Percentiles rank a stretch among this genome's conserved stretches.
Conservation (phyloP, 2,797 vertebrate species). For the Simalia tracyae region DNA sequence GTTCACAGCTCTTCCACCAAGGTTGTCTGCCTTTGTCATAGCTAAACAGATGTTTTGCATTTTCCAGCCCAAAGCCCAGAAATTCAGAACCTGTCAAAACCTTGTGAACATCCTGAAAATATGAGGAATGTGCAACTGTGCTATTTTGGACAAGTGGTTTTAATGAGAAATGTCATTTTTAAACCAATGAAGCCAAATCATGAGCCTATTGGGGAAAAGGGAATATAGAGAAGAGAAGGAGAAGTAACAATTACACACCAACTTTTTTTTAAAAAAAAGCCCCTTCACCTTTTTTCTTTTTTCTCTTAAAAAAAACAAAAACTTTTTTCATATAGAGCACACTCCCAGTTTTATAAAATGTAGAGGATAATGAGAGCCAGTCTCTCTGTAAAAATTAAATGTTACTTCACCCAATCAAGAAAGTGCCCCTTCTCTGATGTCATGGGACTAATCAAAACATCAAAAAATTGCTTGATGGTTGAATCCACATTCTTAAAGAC, state of each 20-base stretch:
- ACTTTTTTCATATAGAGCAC: background rate
- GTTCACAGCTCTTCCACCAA: too few species aligned
- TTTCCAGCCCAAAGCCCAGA: too few species aligned
- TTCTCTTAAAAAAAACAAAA: background rate
- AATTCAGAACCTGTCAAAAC: too few species aligned
- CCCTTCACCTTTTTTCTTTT: background rate
- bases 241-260: background rate
- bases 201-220: background rate
- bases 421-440: background rate
- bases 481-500: background rate
- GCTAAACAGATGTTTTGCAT: too few species aligned
- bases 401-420: background rate
- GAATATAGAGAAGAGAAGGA: background rate
- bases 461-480: background rate
- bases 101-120: too few species aligned
- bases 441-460: background rate
- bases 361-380: background rate
- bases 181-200: background rate
- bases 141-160: too few species aligned
- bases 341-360: background rate
- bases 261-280: background rate
- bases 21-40: too few species aligned
- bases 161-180: too few species aligned
- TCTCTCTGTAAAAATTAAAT: background rate
- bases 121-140: too few species aligned